phyloP scores from a whole-genome alignment of 53 echinoderm and acorn worm genomes.

The Paracentrotus lividus region DNA sequence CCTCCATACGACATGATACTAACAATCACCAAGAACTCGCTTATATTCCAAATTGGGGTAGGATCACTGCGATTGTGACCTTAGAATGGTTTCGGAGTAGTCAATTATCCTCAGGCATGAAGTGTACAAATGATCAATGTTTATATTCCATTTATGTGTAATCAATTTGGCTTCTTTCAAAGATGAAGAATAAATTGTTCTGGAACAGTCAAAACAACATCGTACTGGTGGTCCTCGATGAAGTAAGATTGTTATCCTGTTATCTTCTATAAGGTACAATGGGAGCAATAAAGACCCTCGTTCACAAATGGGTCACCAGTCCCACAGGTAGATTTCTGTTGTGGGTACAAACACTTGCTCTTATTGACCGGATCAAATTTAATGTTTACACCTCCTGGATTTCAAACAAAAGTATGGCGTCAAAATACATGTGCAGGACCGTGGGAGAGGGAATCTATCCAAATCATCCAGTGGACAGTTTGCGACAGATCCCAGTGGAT shows the following conservation, averaged over 20 bases:
- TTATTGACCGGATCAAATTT: not conserved
- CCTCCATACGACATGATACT: conserved; percentile 60
- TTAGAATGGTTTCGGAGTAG: not conserved
- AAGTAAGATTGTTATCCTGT: not conserved
- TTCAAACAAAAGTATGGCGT: not conserved
- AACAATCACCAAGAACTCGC: not conserved
- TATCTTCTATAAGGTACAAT: not conserved
- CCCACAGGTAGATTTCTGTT: conserved; percentile 40
- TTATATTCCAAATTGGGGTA: not conserved
- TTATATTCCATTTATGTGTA: too few species aligned
- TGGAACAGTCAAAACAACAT: not conserved
- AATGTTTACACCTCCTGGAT: not conserved
- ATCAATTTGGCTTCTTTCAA: too few species aligned
- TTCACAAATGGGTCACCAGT: not conserved
- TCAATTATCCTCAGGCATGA: not conserved
- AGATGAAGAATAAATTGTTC: not conserved
- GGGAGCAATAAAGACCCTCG: not conserved
- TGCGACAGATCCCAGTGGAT: conserved; percentile 26
- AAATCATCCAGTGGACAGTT: not conserved
- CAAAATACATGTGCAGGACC: not conserved
- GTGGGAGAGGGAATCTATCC: not conserved
- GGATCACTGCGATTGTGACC: not conserved
- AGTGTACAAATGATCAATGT: not conserved
- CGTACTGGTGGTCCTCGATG: not conserved
- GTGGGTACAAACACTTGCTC: not conserved